phyloP scores from a whole-genome alignment of 2,113 vertebrate species.

The Aramus guarauna region DNA sequence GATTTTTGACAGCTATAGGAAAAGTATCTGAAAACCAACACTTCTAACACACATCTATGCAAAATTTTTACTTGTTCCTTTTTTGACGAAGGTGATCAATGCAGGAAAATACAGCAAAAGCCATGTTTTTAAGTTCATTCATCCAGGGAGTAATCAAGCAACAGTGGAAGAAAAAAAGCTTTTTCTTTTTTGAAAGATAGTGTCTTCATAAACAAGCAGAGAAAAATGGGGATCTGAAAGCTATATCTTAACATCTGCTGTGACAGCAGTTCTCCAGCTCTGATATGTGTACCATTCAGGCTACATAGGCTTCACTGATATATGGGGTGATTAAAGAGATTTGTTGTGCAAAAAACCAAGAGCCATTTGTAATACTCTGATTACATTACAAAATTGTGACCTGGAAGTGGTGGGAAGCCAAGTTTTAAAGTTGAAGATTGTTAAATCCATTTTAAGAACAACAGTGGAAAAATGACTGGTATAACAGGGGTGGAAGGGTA shows the following conservation, averaged over 20 bases:
- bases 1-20: background rate
- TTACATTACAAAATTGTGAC: background rate
- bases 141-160: background rate
- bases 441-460: background rate
- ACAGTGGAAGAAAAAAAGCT: fast-evolving
- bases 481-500: fast-evolving
- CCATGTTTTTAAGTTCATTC: background rate
- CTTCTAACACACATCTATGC: background rate
- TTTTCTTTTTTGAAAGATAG: background rate
- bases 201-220: background rate
- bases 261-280: background rate
- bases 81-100: background rate
- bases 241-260: background rate
- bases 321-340: background rate
- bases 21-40: background rate
- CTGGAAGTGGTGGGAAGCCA: background rate
- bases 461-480: background rate
- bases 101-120: background rate
- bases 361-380: background rate
- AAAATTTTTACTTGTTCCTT: background rate
- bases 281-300: background rate
- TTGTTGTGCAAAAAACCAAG: background rate
- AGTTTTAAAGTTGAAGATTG: background rate
- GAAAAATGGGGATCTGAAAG: background rate
- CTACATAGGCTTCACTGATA: background rate